These are phyloP conservation scores for Linhomoeus sp. DNA, from an alignment of 2,888 invertebrate genomes.

Conservation along the genomic window DNA sequence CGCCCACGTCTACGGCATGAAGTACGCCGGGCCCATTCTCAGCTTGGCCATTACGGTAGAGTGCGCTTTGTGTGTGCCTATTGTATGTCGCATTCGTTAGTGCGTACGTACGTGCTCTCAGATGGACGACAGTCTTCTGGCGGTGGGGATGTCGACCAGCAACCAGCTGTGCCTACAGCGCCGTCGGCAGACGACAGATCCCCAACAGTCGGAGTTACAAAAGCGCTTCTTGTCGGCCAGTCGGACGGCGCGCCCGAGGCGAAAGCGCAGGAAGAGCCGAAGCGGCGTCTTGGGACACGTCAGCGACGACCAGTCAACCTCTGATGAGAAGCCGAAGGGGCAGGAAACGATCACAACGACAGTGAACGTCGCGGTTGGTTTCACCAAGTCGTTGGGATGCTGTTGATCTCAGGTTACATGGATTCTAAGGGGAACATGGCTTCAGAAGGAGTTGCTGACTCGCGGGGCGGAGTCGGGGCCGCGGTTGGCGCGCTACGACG, in stretches of 20 bases:
- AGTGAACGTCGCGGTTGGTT: no score
- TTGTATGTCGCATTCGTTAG: no score
- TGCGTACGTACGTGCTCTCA: no score
- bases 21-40: slow-evolving; percentile 71
- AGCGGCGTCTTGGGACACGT: no score
- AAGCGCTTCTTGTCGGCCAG: background rate
- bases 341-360: no score
- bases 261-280: slow-evolving; percentile 5
- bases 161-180: slow-evolving; percentile 68
- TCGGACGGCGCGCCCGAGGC: slow-evolving; percentile 8
- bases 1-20: slow-evolving; percentile 64
- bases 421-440: no score
- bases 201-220: background rate
- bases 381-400: no score
- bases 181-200: slow-evolving; percentile 13
- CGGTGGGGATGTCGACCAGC: slow-evolving; percentile 66
- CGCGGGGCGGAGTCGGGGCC: slow-evolving; percentile 13
- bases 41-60: slow-evolving; percentile 52
- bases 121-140: slow-evolving; percentile 56
- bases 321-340: no score
- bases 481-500: slow-evolving; percentile 40
- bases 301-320: no score
- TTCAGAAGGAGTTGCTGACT: no score
- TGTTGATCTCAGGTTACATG: no score
- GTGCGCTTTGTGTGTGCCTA: slow-evolving; percentile 8